Evolutionary conservation across 2,797 vertebrate genomes (phyloP), one percentile per base, ranked within the genome.

Genomic region (Vultur gryphus): DNA sequence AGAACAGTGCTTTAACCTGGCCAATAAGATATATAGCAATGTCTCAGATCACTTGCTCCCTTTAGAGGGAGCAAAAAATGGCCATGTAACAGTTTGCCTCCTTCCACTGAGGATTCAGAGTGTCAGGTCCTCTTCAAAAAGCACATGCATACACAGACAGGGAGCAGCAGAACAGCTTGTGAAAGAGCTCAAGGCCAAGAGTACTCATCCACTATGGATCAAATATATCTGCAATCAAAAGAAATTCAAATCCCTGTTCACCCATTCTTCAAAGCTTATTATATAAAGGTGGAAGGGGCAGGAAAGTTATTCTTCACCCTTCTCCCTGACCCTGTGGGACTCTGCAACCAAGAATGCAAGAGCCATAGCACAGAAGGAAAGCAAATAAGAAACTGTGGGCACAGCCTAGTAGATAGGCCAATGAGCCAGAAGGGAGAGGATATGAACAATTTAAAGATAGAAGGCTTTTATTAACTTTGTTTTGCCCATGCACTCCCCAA

Each of bases 221-320:
- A 87, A 75, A 87, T 44, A 37, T 21, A 79, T 52, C 66, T 70
- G 13, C 55, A 85, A 5, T 33, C 71, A 92, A 80, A 90, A 87
- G 20, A 79, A 79, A 79, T 76, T 77, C 17, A 87, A 57, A 80
- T 55, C 66, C 23, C 43, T 26, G 3, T 13, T 84, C 29, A 76
- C 23, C 18, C 14, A 1, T 64, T 73, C 55, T 73, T 84, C 37
- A 89, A 72, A 96, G 51, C 16, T 31, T 92, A 9, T 26, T 70
- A 33, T 10, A 62, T 37, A 84, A 58, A 55, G 39, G 43, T 84
- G 14, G 39, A 90, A 90, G 11, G 49, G 13, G 12, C 26, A 79
- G 20, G 16, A 82, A 87, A 90, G 16, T 15, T 82, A 14, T 58
- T 58, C 51, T 91, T 91, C 24, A 35, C 19, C 14, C 37, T 73